phyloP scores from a whole-genome alignment of 2,797 vertebrate genomes.

The Danio choprae region DNA sequence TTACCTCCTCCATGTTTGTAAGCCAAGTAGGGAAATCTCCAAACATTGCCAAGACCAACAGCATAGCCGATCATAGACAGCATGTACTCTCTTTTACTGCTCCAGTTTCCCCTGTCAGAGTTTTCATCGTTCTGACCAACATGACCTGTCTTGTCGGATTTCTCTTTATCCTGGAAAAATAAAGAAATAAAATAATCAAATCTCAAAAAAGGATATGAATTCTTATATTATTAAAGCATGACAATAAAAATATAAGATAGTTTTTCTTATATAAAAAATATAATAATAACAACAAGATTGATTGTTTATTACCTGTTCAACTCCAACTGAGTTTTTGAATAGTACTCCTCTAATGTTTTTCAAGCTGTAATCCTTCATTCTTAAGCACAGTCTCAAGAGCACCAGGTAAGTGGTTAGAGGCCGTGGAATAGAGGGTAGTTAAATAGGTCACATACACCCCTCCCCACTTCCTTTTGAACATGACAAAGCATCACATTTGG shows the following conservation, averaged over 20 bases:
- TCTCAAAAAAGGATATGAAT: background rate
- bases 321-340: slow-evolving; percentile 43
- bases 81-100: slow-evolving; percentile 89
- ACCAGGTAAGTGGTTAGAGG: slow-evolving; percentile 12
- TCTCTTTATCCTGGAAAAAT: slow-evolving; percentile 40
- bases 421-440: slow-evolving; percentile 17
- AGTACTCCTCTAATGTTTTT: slow-evolving; percentile 50
- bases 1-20: slow-evolving; percentile 95
- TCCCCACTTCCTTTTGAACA: slow-evolving; percentile 28
- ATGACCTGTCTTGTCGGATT: slow-evolving; percentile 57
- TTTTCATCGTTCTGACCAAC: slow-evolving; percentile 76
- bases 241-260: background rate
- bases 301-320: slow-evolving; percentile 52
- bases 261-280: background rate
- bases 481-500: slow-evolving; percentile 18
- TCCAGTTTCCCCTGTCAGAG: slow-evolving; percentile 88
- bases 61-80: slow-evolving; percentile 94
- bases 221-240: background rate
- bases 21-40: slow-evolving; percentile 94
- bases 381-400: slow-evolving; percentile 10
- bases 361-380: slow-evolving; percentile 63
- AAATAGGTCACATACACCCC: slow-evolving; percentile 39
- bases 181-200: background rate
- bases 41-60: slow-evolving; percentile 94
- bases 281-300: background rate